These are phyloP conservation scores for Dione juno DNA, from an alignment of 2,888 invertebrate species.

Conservation along the genomic window DNA sequence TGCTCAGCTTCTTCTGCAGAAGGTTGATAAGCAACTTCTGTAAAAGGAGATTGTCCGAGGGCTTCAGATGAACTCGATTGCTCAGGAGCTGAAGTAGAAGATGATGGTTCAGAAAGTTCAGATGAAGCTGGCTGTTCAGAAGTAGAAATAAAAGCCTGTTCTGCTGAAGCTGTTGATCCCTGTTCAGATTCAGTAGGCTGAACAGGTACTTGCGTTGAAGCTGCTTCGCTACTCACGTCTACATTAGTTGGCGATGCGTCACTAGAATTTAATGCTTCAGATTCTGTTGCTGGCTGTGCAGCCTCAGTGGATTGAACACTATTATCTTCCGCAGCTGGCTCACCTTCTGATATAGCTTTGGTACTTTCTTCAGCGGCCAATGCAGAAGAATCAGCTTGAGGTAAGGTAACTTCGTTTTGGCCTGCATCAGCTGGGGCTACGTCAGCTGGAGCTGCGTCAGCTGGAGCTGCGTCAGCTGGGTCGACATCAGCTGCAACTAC, in stretches of 20 bases:
- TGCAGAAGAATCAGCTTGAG: constrained; percentile 25
- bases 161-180: constrained; percentile 43
- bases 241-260: constrained; percentile 33
- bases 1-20: constrained; percentile 39
- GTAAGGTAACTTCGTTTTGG: constrained; percentile 8
- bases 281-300: constrained; percentile 32
- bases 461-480: constrained; percentile 15
- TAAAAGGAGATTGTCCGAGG: constrained; percentile 39
- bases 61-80: constrained; percentile 39
- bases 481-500: constrained; percentile 28
- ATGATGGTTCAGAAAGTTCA: constrained; percentile 49
- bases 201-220: constrained; percentile 50
- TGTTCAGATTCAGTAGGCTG: constrained; percentile 48
- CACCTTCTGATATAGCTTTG: constrained; percentile 20
- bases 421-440: not conserved
- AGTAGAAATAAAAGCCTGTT: constrained; percentile 40
- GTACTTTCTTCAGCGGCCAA: constrained; percentile 2
- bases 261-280: constrained; percentile 35
- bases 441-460: not conserved
- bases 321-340: constrained; percentile 19
- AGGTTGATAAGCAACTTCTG: constrained; percentile 40
- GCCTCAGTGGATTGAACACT: constrained; percentile 23
- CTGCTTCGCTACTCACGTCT: constrained; percentile 43
- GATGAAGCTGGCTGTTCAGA: constrained; percentile 43
- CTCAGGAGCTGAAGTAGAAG: constrained; percentile 47